Percentiles rank a stretch among this genome's conserved stretches.
Conservation (phyloP, 2,797 vertebrate species). For the Lycodopsis pacificus region DNA sequence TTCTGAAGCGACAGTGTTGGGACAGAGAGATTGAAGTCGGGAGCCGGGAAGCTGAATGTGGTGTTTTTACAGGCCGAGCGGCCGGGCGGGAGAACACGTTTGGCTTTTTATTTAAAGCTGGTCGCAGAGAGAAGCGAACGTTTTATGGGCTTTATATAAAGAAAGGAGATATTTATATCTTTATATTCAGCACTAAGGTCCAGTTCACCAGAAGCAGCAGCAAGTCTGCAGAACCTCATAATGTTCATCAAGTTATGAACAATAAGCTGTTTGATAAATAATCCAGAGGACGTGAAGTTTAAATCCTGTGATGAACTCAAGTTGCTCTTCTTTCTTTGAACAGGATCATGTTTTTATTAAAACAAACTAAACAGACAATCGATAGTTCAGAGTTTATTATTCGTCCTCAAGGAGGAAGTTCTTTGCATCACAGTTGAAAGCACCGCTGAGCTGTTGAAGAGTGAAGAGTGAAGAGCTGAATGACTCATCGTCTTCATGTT, state of each 20-base stretch:
- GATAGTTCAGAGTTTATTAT: not conserved
- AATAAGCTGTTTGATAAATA: too few relatives aligned
- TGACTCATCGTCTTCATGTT: not conserved
- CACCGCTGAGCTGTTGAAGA: too few relatives aligned
- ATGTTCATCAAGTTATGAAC: too few relatives aligned
- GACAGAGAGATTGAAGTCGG: constrained; percentile 51
- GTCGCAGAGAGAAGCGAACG: not conserved
- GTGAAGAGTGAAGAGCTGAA: too few relatives aligned
- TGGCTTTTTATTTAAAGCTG: not conserved
- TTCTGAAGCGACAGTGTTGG: constrained; percentile 60
- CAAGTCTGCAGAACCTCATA: not conserved
- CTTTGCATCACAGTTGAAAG: not conserved
- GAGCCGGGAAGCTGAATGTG: constrained; percentile 14
- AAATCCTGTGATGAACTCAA: too few relatives aligned
- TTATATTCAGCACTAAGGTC: not conserved
- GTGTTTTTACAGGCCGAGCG: constrained; percentile 28
- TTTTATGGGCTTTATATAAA: constrained; percentile 9
- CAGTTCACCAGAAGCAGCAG: constrained; percentile 1
- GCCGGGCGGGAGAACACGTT: too few relatives aligned
- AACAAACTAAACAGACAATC: too few relatives aligned
- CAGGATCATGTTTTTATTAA: too few relatives aligned
- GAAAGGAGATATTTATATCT: constrained; percentile 4
- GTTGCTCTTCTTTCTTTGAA: too few relatives aligned
- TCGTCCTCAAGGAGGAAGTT: not conserved
- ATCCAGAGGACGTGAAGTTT: too few relatives aligned